Evolutionary conservation across 2,113 vertebrate species (phyloP).

Genomic region (Coreoperca whiteheadi): DNA sequence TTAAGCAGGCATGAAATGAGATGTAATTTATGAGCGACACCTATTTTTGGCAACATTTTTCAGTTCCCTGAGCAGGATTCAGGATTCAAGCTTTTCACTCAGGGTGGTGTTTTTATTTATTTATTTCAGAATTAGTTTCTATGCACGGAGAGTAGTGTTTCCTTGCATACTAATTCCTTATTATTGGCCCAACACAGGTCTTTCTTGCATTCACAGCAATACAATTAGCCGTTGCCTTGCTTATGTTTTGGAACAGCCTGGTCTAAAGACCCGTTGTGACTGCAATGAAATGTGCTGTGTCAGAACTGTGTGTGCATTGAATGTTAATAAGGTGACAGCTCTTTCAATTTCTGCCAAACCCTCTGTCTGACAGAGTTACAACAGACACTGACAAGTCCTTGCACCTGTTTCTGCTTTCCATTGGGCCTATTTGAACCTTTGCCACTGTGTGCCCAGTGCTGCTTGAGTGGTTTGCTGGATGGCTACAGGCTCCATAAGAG

Average conservation of each 20-base stretch:
- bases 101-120: slow-evolving; percentile 1
- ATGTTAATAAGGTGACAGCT: slow-evolving; percentile 60
- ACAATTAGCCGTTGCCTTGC: slow-evolving; percentile 68
- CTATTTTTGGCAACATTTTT: slow-evolving; percentile 28
- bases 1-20: slow-evolving; percentile 36
- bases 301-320: slow-evolving; percentile 65
- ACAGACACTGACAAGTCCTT: slow-evolving; percentile 45
- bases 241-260: slow-evolving; percentile 57
- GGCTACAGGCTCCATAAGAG: slow-evolving; percentile 21
- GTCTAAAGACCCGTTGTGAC: slow-evolving; percentile 53
- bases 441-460: slow-evolving; percentile 14
- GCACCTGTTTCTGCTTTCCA: slow-evolving; percentile 48
- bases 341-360: slow-evolving; percentile 67
- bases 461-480: slow-evolving; percentile 43
- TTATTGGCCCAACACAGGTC: slow-evolving; percentile 38
- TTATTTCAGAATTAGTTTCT: neutral
- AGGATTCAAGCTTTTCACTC: neutral
- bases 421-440: slow-evolving; percentile 28
- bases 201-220: slow-evolving; percentile 50
- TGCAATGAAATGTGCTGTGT: slow-evolving; percentile 74
- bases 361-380: slow-evolving; percentile 45
- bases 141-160: neutral
- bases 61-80: neutral
- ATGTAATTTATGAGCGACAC: neutral
- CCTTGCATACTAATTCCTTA: slow-evolving; percentile 37